Base-by-base conservation (phyloP, 2,113 vertebrate species). In the Sterna hirundo region DNA sequence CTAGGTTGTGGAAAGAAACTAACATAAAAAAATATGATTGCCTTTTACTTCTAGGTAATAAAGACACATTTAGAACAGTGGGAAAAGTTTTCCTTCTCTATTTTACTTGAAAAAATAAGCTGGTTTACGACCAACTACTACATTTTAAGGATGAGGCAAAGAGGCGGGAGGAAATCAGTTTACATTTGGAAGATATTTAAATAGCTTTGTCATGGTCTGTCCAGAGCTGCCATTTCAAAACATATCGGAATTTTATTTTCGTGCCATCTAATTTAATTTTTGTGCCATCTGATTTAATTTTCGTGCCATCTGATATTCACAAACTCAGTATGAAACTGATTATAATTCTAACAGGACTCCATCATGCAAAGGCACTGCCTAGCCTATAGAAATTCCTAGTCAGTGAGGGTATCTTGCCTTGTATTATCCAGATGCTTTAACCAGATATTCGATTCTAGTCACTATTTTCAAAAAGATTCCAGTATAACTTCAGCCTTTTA, bases 101-200 rank as follows among this genome's bases (percentile, higher is more conserved):
- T 70, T 92, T 81, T 68, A 40, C 36, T 80, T 58, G 20, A 47
- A 95, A 75, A 74, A 42, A 69, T 5, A 77, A 88, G 4, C 4
- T 51, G 10, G 1, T 68, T 84, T 75, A 21, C 2, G 3, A 80
- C 26, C 55, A 91, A 16, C 27, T 57, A n/a, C 44, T 83, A 46
- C 16, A 42, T 93, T 88, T 70, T 88, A 90, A 93, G 51, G 23
- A 51, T 26, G 25, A 86, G 17, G 29, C 23, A 83, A 64, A 83
- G 16, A 80, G 20, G 36, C 74, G n/a, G 17, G 51, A 70, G 15
- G 29, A 91, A 97, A 92, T 86, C 11, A 70, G 23, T 83, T 93
- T 95, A 29, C 46, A 80, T 93, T 94, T 92, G n/a, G 46, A 88
- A 90, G 76, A n/a, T 57, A 64, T 78, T 90, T 94, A 90, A 78